phyloP scores from a whole-genome alignment of 2,113 vertebrate genomes.

The Tonatia bakeri region DNA sequence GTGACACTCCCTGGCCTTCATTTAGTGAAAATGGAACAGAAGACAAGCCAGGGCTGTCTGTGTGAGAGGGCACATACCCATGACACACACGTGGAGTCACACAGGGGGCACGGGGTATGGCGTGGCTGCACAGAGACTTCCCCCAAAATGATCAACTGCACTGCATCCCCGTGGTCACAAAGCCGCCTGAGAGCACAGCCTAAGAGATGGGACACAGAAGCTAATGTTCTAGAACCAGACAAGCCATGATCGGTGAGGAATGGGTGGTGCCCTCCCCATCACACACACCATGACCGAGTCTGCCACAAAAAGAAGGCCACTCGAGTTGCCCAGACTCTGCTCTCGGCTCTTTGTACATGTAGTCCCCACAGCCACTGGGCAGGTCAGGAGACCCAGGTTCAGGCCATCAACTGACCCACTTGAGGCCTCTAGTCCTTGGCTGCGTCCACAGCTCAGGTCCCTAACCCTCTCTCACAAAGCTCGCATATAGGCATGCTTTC shows the following conservation, averaged over 20 bases:
- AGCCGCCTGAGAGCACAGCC: rapidly evolving
- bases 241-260: rapidly evolving
- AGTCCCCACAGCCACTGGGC: neutral
- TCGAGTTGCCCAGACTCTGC: neutral
- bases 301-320: neutral
- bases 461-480: neutral
- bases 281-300: neutral
- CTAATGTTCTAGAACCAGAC: neutral
- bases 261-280: neutral
- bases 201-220: rapidly evolving
- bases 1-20: neutral
- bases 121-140: neutral
- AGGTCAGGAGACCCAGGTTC: neutral
- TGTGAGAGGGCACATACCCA: rapidly evolving
- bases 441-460: no score
- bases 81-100: rapidly evolving
- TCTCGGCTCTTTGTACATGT: neutral
- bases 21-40: neutral
- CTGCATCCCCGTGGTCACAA: rapidly evolving
- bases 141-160: rapidly evolving
- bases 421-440: neutral
- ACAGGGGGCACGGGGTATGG: rapidly evolving
- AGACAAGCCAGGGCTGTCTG: neutral
- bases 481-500: rapidly evolving
- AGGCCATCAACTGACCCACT: rapidly evolving